phyloP scores from a whole-genome alignment of 1,140 invertebrate species.

The Megathymus violae region DNA sequence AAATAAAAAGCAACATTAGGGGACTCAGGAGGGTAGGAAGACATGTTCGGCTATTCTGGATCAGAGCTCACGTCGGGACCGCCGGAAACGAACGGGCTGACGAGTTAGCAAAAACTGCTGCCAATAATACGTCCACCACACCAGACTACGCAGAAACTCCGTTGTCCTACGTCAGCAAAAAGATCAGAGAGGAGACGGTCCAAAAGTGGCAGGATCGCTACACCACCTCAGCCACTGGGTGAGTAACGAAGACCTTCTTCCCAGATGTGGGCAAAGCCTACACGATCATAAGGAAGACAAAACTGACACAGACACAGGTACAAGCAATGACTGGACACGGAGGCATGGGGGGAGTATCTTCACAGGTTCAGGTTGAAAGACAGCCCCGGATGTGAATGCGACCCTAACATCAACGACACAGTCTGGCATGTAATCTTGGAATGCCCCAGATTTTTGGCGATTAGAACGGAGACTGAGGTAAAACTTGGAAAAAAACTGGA shows the following conservation, averaged over 20 bases:
- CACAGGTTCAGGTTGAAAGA: constrained; percentile 39
- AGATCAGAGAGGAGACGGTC: constrained; percentile 32
- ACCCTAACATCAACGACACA: constrained; percentile 6
- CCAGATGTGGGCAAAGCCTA: constrained; percentile 35
- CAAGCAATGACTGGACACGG: constrained; percentile 46
- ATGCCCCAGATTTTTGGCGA: constrained; percentile 27
- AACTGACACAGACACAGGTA: background rate
- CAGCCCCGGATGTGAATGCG: constrained; percentile 38
- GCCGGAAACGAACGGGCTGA: constrained; percentile 47
- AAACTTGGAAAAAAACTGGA: background rate
- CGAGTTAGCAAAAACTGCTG: constrained; percentile 38
- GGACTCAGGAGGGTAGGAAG: constrained; percentile 16
- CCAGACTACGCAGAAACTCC: constrained; percentile 36
- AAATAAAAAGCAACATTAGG: too few species aligned
- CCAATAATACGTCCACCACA: background rate
- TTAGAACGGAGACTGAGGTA: background rate
- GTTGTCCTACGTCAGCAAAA: constrained; percentile 31
- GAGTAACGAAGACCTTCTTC: constrained; percentile 38
- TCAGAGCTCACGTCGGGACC: constrained; percentile 38
- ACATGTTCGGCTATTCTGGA: constrained; percentile 28
- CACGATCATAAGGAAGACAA: constrained; percentile 15
- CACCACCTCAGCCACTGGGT: constrained; percentile 10
- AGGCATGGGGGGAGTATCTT: constrained; percentile 36
- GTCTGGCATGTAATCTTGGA: constrained; percentile 26
- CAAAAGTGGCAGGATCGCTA: constrained; percentile 38